Evolutionary conservation across 1,140 invertebrate genomes (phyloP), one percentile per base, ranked within the genome.

Genomic region (Bicyclus anynana): DNA sequence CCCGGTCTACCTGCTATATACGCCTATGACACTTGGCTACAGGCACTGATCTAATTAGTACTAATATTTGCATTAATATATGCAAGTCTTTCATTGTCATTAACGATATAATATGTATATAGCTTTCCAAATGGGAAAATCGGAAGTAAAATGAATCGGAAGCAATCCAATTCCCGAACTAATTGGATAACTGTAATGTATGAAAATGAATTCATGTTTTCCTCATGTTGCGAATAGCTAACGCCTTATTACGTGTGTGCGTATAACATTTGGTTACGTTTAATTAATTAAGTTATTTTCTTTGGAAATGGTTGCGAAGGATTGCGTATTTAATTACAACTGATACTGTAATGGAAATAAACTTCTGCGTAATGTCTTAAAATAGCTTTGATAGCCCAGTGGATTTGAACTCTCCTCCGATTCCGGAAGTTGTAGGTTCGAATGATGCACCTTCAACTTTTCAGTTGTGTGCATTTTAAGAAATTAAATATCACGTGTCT

Each of bases 181-280:
- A 62, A 67, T 67, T 67, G 53, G 33, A 67, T 67, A 67, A 67
- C 46, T 29, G 55, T 53, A 63, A 63, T 44, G 53, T 54, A 53
- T 58, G 35, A 51, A 63, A 60, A 60, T 61, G 35, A 60, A 59
- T 62, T 60, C 37, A 14, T 29, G 27, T 50, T 63, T 67, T 67
- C 65, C 65, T 62, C 17, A 27, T 56, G 44, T 67, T 67, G 59
- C 50, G 54, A 56, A 16, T 40, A 35, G 35, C 48, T 51, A 29
- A 10, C 12, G 33, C 20, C 51, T 37, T 53, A 46, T 62, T 57
- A 53, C 33, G 53, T 62, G 20, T 40, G 17, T 59, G 57, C 56
- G 52, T 52, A 44, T 51, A 14, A 14, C 20, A 38, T 46, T 33
- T 33, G 6, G 23, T 58, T 58, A 51, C 55, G 27, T 29, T 33